Base-by-base conservation (phyloP, 2,888 invertebrate genomes). In the Synanthedon formicaeformis region DNA sequence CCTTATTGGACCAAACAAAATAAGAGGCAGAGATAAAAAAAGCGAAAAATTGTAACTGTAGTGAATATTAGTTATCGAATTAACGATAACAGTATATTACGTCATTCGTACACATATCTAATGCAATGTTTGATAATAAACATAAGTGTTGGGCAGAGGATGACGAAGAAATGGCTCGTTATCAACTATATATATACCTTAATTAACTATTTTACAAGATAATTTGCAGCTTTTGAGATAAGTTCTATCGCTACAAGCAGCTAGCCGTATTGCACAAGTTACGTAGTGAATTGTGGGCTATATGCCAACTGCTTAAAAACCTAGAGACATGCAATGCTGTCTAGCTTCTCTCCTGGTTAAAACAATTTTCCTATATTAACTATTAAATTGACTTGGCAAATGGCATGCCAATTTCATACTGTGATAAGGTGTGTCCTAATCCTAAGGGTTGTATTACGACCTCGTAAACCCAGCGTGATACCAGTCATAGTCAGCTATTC, bases 291-390 rank as follows among this genome's bases (percentile, higher is more conserved):
- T 58, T 53, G 53, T 16, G 57, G 63, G 74, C 69, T 55, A 60
- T 55, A 68, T 73, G 73, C 74, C 78, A 75, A 75, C 62, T 61
- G 34, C 34, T 34, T 34, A 34, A 34, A 34, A 34, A 34, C 61
- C 60, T 65, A 66, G 66, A 66, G 60, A 62, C 63, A 65, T 70
- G 75, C 71, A 76, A 71, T 56, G 64, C 67, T 62, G 75, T 78
- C 77, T 76, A 65, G 55, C 45, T 50, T 34, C 34, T 2, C 2
- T 34, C 34, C 6, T 10, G 34, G 34, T 34, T 3, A 34, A 34
- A 34, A 34, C 23, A 23, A 34, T 34, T 34, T 34, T 2, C 34
- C 8, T 34, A 10, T 34, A 34, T 34, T 2, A 34, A 34, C 2
- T 34, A 10, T 10, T 10, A 34, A 2, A 34, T 34, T 34, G 8